Evolutionary conservation across 2,797 vertebrate species (phyloP).

Genomic region (Rhinophrynus dorsalis): DNA sequence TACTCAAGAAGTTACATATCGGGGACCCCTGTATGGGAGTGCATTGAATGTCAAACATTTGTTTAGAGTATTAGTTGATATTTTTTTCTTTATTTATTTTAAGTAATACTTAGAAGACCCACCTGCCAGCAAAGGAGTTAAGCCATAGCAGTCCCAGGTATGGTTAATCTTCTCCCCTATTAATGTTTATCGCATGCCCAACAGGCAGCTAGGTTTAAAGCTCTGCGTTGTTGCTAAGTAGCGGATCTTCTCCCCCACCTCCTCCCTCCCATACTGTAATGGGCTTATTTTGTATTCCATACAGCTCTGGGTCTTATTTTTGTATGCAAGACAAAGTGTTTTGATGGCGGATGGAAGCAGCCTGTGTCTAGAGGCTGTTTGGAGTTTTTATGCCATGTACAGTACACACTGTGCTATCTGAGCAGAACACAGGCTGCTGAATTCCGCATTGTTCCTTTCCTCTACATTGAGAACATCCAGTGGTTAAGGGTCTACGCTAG

Average conservation of each 20-base stretch:
- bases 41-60: no score
- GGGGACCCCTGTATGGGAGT: no score
- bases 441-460: slow-evolving; percentile 85
- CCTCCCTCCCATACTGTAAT: slow-evolving; percentile 85
- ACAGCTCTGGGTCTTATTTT: slow-evolving; percentile 94
- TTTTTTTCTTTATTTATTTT: no score
- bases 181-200: slow-evolving; percentile 83
- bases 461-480: slow-evolving; percentile 54
- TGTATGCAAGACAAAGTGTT: slow-evolving; percentile 99
- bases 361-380: slow-evolving; percentile 97
- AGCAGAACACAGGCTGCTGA: slow-evolving; percentile 85
- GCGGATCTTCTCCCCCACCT: slow-evolving; percentile 69
- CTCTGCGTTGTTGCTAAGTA: slow-evolving; percentile 97
- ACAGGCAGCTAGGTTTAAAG: slow-evolving; percentile 86
- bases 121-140: slow-evolving; percentile 12
- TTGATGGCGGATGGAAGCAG: slow-evolving; percentile 99
- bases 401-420: slow-evolving; percentile 90
- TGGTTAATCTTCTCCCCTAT: slow-evolving; percentile 55
- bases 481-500: slow-evolving; percentile 21
- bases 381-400: slow-evolving; percentile 94
- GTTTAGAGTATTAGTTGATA: no score
- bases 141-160: slow-evolving; percentile 36
- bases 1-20: no score
- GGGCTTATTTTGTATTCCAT: slow-evolving; percentile 98
- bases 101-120: not conserved